Base-by-base conservation (phyloP, 1,140 invertebrate species). In the Pemphigus obesinymphae region DNA sequence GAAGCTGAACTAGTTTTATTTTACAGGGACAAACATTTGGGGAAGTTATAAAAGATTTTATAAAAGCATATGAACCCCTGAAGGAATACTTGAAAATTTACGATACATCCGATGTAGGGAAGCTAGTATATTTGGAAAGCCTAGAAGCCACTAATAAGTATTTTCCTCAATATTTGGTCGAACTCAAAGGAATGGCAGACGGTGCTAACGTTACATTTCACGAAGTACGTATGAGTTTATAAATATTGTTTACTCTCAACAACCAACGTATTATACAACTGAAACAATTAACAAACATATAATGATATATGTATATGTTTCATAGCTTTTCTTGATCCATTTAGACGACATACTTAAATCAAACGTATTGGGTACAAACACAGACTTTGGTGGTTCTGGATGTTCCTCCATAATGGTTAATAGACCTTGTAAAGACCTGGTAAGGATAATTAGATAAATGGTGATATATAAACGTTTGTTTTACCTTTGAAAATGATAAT, bases 131-230 rank as follows among this genome's bases (percentile, higher is more conserved):
- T 84, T 91, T 95, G 0, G 90, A 91, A 78, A 94, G 93, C 0
- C 88, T 95, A 2, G 88, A 88, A 2, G 89, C 88, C 76, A 90
- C 92, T 31, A 89, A 90, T 83, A 85, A 89, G 61, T 91, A 92
- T 83, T 96, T 91, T 87, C 94, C 95, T 0, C 93, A 95, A 82
- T 96, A 96, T 84, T 87, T 96, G 0, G 88, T 90, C 48, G 95
- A 96, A 87, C 87, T 96, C n/a, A 89, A 94, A 87, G 95, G 95
- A 50, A 92, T 92, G 5, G 93, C 95, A 20, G 93, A 95, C 85
- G 95, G 95, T 1, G 92, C 94, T 15, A 88, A 91, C 83, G 92
- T 96, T 11, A 91, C 94, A 1, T 96, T 96, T 86, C 87, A 94
- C 84, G 92, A 94, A 89, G 93, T 94, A 88, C 0, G 8, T 31